Evolutionary conservation across 2,797 vertebrate genomes (phyloP).

Genomic region (Decapterus maruadsi): DNA sequence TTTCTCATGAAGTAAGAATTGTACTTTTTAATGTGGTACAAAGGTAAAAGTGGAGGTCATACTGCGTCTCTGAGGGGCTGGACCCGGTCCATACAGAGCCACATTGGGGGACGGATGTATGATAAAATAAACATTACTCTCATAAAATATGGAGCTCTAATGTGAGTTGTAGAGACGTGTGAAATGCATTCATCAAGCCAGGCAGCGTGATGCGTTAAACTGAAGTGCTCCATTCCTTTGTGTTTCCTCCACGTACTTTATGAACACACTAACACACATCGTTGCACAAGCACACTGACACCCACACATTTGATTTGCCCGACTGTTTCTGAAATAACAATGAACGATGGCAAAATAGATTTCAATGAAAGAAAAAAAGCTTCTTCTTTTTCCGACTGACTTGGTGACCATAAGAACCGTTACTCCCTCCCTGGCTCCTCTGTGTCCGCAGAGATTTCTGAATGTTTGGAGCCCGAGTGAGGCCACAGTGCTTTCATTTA

Average conservation of each 20-base stretch:
- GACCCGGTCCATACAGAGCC: conserved; percentile 13
- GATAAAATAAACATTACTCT: conserved; percentile 68
- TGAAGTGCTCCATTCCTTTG: conserved; percentile 35
- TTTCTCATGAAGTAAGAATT: too few species aligned
- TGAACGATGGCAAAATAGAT: conserved; percentile 25
- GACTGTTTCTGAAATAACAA: conserved; percentile 33
- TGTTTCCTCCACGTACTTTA: conserved; percentile 9
- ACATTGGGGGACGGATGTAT: conserved; percentile 10
- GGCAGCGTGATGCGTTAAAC: conserved; percentile 29
- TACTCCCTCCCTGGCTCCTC: neutral
- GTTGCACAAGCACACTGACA: neutral
- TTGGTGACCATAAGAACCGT: conserved; percentile 24
- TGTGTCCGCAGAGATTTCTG: conserved; percentile 30
- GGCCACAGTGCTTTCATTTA: conserved; percentile 37
- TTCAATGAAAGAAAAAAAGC: conserved; percentile 18
- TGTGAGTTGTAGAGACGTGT: conserved; percentile 39
- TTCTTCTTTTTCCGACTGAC: conserved; percentile 27
- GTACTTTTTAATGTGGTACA: too few species aligned
- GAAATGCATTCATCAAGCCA: conserved; percentile 7
- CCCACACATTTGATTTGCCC: conserved; percentile 5
- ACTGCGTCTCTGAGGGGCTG: neutral
- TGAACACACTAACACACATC: neutral
- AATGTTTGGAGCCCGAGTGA: conserved; percentile 20
- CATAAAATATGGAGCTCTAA: conserved; percentile 62
- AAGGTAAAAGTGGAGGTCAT: too few species aligned